Evolutionary conservation across 2,797 vertebrate species (phyloP).

Genomic region (Sebastes trivittatus): DNA sequence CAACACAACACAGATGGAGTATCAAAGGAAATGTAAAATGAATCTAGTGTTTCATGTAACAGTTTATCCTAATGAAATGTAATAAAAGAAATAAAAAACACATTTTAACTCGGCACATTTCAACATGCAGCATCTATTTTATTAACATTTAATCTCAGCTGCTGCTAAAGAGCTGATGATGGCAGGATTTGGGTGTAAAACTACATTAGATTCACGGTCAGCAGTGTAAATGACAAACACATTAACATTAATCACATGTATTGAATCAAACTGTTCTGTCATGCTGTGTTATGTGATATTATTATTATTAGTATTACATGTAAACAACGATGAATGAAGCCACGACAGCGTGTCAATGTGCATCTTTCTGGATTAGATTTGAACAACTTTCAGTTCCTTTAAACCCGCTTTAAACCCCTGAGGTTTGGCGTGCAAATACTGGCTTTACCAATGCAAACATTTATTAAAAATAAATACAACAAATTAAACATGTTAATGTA

Average conservation of each 20-base stretch:
- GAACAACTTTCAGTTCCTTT: background rate
- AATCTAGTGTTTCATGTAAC: background rate
- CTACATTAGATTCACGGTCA: background rate
- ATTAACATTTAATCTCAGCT: background rate
- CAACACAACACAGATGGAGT: conserved; percentile 17
- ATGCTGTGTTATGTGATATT: conserved; percentile 3
- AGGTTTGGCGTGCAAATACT: conserved; percentile 40
- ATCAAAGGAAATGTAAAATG: conserved; percentile 28
- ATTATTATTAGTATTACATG: background rate
- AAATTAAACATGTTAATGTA: background rate
- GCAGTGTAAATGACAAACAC: background rate
- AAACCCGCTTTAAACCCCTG: background rate
- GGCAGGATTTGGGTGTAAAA: background rate
- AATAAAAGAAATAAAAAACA: background rate
- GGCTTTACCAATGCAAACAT: conserved; percentile 6
- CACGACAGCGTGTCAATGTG: background rate
- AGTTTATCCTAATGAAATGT: background rate
- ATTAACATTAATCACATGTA: conserved; percentile 5
- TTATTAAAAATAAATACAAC: conserved; percentile 14
- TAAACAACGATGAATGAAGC: conserved; percentile 12
- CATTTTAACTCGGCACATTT: background rate
- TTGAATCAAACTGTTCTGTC: background rate
- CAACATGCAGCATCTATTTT: conserved; percentile 20
- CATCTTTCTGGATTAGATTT: background rate
- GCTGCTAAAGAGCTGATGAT: background rate